Evolutionary conservation across 2,888 invertebrate genomes (phyloP), one percentile per base, ranked within the genome.

Genomic region (Cantharis lateralis): DNA sequence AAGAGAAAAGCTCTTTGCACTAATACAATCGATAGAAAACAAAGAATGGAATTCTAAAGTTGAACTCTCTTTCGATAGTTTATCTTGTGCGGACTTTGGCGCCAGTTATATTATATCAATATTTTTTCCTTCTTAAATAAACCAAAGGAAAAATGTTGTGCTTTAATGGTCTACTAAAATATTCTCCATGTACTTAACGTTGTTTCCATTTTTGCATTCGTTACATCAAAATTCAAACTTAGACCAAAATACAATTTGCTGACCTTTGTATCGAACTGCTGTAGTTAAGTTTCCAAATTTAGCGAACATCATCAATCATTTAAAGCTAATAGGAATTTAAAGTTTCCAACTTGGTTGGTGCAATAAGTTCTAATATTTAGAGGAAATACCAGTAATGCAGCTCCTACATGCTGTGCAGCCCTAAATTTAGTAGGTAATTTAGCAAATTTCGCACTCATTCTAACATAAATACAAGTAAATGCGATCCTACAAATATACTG

Each of bases 61-160:
- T 76, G 80, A 78, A 79, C 78, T 74, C 77, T 77, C 48, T 73
- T 70, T 71, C 61, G 81, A 79, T 81, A 77, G 79, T 80, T 79
- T 78, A 75, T 79, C 75, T 75, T 78, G 77, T 71, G 77, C 72
- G 76, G 75, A 68, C 75, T 73, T 74, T 74, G 70, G 76, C 79
- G 78, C 77, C 78, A 79, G 70, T 73, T 77, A 81, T 81, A 81
- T 81, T 78, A 81, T 80, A 81, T 81, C 80, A 81, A 81, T 81
- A 81, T 81, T 79, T 81, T 78, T 77, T 62, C 68, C 66, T 26
- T 71, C 75, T 77, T 79, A 77, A 63, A 72, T 68, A 69, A 78
- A 75, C 63, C 70, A 70, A 68, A 73, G 70, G 66, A 70, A 76
- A 71, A 15, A 73, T 78, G 73, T 68, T 28, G 68, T 62, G 64